Percentiles rank a stretch among this genome's conserved stretches.
phyloP scores from a whole-genome alignment of 2,888 invertebrate species.

The Drosophila mettleri region DNA sequence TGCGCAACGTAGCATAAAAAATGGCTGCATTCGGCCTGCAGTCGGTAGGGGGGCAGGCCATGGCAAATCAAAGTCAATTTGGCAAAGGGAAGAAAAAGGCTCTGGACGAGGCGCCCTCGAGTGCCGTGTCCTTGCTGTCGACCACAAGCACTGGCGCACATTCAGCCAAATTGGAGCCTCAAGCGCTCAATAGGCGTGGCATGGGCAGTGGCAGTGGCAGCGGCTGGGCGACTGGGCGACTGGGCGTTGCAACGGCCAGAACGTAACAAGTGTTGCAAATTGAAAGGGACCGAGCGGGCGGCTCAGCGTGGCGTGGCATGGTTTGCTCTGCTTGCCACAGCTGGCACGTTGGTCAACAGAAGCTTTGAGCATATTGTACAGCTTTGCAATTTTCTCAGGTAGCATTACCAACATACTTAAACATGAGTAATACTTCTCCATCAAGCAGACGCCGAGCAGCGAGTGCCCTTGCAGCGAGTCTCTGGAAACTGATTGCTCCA shows the following conservation, averaged over 20 bases:
- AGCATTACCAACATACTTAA: constrained; percentile 16
- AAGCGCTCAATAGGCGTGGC: constrained; percentile 20
- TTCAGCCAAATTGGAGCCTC: constrained; percentile 46
- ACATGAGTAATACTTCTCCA: background rate
- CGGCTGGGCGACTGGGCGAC: background rate
- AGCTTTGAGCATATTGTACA: constrained; percentile 15
- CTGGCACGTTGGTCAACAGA: constrained; percentile 10
- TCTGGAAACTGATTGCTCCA: too few relatives aligned
- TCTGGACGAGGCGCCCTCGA: constrained; percentile 57
- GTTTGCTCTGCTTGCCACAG: background rate
- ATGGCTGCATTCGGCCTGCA: constrained; percentile 63
- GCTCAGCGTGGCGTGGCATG: background rate
- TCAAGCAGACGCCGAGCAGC: background rate
- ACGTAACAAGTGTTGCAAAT: constrained; percentile 12
- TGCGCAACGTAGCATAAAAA: constrained; percentile 69
- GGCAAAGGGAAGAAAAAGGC: constrained; percentile 50
- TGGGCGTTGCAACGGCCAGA: constrained; percentile 1
- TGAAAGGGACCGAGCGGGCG: constrained; percentile 5
- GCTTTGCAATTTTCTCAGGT: constrained; percentile 19
- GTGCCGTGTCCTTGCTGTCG: constrained; percentile 54
- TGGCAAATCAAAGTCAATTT: constrained; percentile 74
- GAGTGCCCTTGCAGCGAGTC: background rate
- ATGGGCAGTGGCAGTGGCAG: background rate
- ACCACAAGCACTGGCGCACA: constrained; percentile 37
- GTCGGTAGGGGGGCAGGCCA: constrained; percentile 13